Evolutionary conservation across 1,140 invertebrate species (phyloP).

Genomic region (Aporrectodea caliginosa): DNA sequence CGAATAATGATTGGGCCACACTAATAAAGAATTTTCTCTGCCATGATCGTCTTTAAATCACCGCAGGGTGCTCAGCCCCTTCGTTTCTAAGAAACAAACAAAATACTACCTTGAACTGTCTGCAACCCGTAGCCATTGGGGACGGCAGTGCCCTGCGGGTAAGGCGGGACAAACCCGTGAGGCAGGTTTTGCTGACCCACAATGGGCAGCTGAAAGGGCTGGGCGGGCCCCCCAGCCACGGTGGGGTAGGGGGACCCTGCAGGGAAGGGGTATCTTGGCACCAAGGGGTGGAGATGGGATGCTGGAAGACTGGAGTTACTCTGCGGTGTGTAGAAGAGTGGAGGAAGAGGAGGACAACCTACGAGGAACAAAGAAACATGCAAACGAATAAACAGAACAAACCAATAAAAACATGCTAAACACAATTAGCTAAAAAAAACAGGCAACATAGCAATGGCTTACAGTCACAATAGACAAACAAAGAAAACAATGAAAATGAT

Average conservation of each 20-base stretch:
- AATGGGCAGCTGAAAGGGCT: neutral
- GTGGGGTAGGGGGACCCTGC: neutral
- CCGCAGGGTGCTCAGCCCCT: too few relatives aligned
- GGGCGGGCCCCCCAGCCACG: neutral
- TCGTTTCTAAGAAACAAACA: too few relatives aligned
- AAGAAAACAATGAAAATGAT: too few relatives aligned
- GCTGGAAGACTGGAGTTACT: neutral
- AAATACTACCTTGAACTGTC: constrained; percentile 4
- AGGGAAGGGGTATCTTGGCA: neutral
- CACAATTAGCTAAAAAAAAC: too few relatives aligned
- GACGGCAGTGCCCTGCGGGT: constrained; percentile 3
- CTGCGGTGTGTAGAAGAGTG: neutral
- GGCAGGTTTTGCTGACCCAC: neutral
- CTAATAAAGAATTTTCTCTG: too few relatives aligned
- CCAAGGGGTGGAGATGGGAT: neutral
- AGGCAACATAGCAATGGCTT: too few relatives aligned
- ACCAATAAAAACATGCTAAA: too few relatives aligned
- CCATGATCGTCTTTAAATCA: too few relatives aligned
- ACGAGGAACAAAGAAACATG: too few relatives aligned
- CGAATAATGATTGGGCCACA: too few relatives aligned
- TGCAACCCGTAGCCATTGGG: constrained; percentile 19
- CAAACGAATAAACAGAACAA: too few relatives aligned
- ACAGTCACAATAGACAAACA: too few relatives aligned
- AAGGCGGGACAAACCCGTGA: constrained; percentile 19
- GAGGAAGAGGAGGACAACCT: neutral